Base-by-base conservation (phyloP, 2,888 invertebrate species). In the Catotricha subobsoleta region DNA sequence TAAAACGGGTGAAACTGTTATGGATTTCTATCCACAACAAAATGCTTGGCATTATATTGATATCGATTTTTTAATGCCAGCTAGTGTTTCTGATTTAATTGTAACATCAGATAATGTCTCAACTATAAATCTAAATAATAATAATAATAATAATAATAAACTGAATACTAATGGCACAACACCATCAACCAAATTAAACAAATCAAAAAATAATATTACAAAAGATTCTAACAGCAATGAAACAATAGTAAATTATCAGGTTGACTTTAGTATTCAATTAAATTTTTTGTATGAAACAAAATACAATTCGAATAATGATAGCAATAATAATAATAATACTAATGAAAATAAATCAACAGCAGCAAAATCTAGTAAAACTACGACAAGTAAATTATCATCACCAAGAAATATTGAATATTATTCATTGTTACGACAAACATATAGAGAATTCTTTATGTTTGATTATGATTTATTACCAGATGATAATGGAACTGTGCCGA, bases 371-470 rank as follows among this genome's bases (percentile, higher is more conserved):
- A n/a, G n/a, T n/a, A n/a, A n/a, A n/a, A n/a, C n/a, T n/a, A n/a
- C n/a, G n/a, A n/a, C n/a, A n/a, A n/a, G n/a, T 50, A 9, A 57
- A 57, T 52, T 48, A 21, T 50, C 38, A 18, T 54, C 52, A 3
- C 16, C 23, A 13, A 48, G 58, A 9, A 45, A 48, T 30, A 55
- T 56, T 55, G 49, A 62, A 46, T 53, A 56, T 48, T 53, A 59
- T 56, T 49, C 60, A 1, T 48, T 72, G 16, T 52, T 69, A 31
- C 63, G 73, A 21, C 71, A 79, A 50, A 74, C 78, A 7, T 73
- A 74, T 55, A 71, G 78, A 3, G 74, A 80, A 44, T 82, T 80
- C 53, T 84, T 83, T 54, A 68, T 76, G 35, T 83, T 76, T 53
- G 78, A 80, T 43, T 83, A 75, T 56, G 80, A 81, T 46, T 60